Evolutionary conservation across 1,140 invertebrate genomes (phyloP).

Genomic region (Zaprionus ornatus): DNA sequence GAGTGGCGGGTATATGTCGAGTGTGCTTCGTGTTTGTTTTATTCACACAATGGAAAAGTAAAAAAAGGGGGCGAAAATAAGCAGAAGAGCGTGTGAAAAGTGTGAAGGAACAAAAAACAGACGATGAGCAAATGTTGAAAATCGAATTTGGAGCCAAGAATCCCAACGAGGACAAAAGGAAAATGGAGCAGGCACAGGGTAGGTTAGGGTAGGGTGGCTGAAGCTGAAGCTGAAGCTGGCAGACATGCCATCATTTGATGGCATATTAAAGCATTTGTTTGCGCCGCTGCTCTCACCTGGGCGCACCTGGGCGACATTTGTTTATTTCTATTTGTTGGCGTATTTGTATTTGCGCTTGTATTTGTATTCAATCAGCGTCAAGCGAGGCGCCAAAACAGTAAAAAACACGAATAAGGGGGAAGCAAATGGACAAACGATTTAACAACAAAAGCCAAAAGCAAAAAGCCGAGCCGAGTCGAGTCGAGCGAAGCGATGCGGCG

Average conservation of each 20-base stretch:
- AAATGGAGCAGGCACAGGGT: not conserved
- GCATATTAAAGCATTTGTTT: conserved; percentile 75
- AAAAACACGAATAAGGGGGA: conserved; percentile 10
- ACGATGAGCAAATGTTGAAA: conserved; percentile 60
- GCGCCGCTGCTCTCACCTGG: conserved; percentile 60
- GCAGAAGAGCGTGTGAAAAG: conserved; percentile 47
- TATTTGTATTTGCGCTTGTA: conserved; percentile 65
- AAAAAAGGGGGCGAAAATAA: not conserved
- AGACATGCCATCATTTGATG: conserved; percentile 76
- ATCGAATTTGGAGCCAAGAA: conserved; percentile 58
- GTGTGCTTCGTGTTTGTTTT: not conserved
- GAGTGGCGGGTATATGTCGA: no score
- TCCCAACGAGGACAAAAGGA: not conserved
- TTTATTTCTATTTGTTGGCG: conserved; percentile 59
- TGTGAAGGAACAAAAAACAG: conserved; percentile 34
- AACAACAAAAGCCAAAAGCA: conserved; percentile 47
- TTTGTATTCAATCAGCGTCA: conserved; percentile 81
- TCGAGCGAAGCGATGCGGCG: not conserved
- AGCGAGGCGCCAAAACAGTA: conserved; percentile 46
- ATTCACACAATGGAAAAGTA: not conserved
- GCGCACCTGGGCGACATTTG: conserved; percentile 66
- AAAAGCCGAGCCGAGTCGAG: conserved; percentile 21
- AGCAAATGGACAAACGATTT: conserved; percentile 29
- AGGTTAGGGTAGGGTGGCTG: not conserved
- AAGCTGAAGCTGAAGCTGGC: conserved; percentile 48